phyloP scores from a whole-genome alignment of 2,888 invertebrate genomes.

The Bruchidius siliquastri region DNA sequence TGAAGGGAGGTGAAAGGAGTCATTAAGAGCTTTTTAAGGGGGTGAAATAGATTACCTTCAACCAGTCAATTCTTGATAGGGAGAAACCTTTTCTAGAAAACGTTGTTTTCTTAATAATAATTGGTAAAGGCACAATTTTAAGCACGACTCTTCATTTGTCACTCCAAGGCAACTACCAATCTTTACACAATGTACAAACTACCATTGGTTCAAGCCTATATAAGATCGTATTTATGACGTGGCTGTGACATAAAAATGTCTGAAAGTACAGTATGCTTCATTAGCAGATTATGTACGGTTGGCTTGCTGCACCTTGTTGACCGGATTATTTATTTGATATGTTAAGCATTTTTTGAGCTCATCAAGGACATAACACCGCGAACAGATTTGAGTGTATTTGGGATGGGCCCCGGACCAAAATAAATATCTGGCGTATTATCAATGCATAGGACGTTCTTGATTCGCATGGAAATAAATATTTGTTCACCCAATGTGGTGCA shows the following conservation, averaged over 20 bases:
- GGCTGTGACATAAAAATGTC: slow-evolving; percentile 18
- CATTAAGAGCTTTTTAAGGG: too few species aligned
- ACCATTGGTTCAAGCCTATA: neutral
- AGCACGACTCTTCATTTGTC: too few species aligned
- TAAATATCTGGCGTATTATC: neutral
- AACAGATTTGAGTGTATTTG: neutral
- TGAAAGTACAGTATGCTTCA: slow-evolving; percentile 25
- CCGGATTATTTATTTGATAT: slow-evolving; percentile 15
- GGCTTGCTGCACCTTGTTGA: slow-evolving; percentile 20
- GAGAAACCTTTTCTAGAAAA: too few species aligned
- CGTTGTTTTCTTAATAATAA: too few species aligned
- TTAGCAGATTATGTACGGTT: slow-evolving; percentile 27
- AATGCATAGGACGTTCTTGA: neutral
- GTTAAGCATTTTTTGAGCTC: neutral
- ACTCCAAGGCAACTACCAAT: too few species aligned
- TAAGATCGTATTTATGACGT: slow-evolving; percentile 10
- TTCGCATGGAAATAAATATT: neutral
- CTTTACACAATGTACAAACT: neutral
- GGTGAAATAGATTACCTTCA: too few species aligned
- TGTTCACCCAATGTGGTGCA: neutral
- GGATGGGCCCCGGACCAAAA: neutral
- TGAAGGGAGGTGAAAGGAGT: too few species aligned
- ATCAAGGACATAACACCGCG: neutral
- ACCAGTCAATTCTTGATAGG: too few species aligned
- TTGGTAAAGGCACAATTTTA: too few species aligned